Base-by-base conservation (phyloP, 2,888 invertebrate genomes). In the Eulithis testata region DNA sequence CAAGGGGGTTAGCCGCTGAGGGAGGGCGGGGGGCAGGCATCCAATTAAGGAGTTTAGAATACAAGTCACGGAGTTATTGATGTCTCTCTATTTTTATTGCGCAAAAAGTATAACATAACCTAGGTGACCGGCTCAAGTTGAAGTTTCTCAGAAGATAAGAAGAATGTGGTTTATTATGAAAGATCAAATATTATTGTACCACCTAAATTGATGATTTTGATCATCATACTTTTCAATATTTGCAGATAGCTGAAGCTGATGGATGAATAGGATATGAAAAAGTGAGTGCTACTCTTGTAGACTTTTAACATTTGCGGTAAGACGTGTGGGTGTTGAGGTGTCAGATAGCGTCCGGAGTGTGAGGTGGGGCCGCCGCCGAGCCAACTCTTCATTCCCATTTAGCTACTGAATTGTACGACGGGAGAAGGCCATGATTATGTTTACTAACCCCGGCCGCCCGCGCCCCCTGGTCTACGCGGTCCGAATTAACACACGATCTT, bases 401-500 rank as follows among this genome's bases (percentile, higher is more conserved):
- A 90, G 90, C 89, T 87, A 90, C 88, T 89, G 89, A 88, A 90
- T 88, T 89, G 90, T 89, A 89, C 83, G 86, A 85, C 84, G 89
- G 86, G 89, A 84, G 89, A 89, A 86, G 87, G 87, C 87, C 87
- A 87, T 87, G 89, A 90, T 90, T 88, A 89, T 90, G 89, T 91
- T 91, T 91, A 91, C 90, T 85, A 88, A 87, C 86, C 88, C 86
- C 85, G 83, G 79, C 84, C 84, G 75, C 83, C 84, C 85, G 81
- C 79, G 73, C 84, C 85, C 85, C 84, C 82, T 80, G 81, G 80
- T 83, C 88, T 85, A 86, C 86, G 86, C 87, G 85, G 85, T 84
- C 88, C 86, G 87, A 89, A 89, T 90, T 90, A 89, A 90, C 89
- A 88, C 89, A 87, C 88, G 88, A 89, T 88, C 89, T 89, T 89